phyloP scores from a whole-genome alignment of 2,113 vertebrate genomes.

The Perognathus longimembris region DNA sequence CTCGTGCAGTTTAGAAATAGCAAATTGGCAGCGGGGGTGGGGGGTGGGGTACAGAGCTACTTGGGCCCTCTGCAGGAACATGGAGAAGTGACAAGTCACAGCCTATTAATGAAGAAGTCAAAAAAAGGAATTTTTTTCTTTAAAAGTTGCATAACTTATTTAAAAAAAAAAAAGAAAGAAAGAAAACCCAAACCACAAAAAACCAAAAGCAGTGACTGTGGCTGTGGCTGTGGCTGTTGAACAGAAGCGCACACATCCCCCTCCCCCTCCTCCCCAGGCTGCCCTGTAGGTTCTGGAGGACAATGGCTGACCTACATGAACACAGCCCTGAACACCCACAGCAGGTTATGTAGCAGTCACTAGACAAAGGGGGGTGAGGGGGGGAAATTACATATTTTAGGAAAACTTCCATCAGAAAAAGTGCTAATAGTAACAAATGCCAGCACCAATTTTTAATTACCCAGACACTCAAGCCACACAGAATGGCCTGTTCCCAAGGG shows the following conservation, averaged over 20 bases:
- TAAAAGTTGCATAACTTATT: neutral
- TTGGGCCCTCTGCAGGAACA: neutral
- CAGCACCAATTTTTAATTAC: constrained; percentile 19
- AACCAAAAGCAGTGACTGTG: too few relatives aligned
- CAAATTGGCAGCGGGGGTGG: neutral
- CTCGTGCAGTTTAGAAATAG: constrained; percentile 63
- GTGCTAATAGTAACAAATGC: constrained; percentile 17
- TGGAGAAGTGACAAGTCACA: constrained; percentile 34
- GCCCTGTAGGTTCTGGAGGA: neutral
- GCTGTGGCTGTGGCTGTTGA: too few relatives aligned
- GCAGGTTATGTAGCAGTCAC: neutral
- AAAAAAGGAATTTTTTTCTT: neutral
- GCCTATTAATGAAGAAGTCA: neutral
- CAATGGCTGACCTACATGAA: neutral
- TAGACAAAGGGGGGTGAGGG: neutral
- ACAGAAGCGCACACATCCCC: neutral
- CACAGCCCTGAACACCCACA: neutral
- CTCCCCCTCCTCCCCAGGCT: neutral
- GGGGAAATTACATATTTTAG: neutral
- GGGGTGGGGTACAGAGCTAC: neutral
- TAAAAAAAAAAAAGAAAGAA: neutral
- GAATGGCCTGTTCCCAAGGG: neutral
- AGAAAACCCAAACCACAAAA: neutral
- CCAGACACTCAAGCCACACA: constrained; percentile 11
- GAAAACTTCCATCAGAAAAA: constrained; percentile 39